Evolutionary conservation across 2,797 vertebrate species (phyloP).

Genomic region (Anguilla megastoma): DNA sequence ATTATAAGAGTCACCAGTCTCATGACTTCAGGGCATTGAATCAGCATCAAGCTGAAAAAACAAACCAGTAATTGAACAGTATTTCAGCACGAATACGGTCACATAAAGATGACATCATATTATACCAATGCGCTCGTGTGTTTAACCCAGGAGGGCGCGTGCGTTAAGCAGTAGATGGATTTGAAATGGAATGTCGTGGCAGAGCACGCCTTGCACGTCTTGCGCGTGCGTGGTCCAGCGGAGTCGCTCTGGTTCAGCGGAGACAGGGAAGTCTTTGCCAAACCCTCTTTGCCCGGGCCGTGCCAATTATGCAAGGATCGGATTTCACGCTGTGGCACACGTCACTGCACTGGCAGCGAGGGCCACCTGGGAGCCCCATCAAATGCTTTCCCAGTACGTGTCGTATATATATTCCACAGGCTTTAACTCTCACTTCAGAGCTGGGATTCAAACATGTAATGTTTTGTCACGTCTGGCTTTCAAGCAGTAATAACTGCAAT

Average conservation of each 20-base stretch:
- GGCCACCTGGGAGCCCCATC: not conserved
- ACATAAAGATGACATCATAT: not conserved
- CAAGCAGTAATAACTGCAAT: too few species aligned
- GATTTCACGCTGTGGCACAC: not conserved
- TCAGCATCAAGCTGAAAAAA: too few species aligned
- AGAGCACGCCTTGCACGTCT: not conserved
- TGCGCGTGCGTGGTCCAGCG: too few species aligned
- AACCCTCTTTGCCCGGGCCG: not conserved
- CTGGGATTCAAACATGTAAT: not conserved
- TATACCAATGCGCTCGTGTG: not conserved
- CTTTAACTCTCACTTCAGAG: not conserved
- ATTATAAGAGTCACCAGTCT: too few species aligned
- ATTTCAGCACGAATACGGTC: not conserved
- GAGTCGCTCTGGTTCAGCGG: not conserved
- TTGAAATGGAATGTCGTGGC: not conserved
- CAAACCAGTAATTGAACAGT: too few species aligned
- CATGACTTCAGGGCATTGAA: too few species aligned
- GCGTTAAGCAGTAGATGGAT: not conserved
- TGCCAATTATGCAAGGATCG: not conserved
- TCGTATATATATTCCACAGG: not conserved
- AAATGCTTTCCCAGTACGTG: not conserved
- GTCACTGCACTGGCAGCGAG: not conserved
- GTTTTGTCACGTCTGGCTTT: not conserved
- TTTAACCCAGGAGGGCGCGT: not conserved
- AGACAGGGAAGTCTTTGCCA: not conserved